Percentiles rank a stretch among this genome's conserved stretches.
Evolutionary conservation across 1,140 invertebrate genomes (phyloP).

Genomic region (Cydia pomonella): DNA sequence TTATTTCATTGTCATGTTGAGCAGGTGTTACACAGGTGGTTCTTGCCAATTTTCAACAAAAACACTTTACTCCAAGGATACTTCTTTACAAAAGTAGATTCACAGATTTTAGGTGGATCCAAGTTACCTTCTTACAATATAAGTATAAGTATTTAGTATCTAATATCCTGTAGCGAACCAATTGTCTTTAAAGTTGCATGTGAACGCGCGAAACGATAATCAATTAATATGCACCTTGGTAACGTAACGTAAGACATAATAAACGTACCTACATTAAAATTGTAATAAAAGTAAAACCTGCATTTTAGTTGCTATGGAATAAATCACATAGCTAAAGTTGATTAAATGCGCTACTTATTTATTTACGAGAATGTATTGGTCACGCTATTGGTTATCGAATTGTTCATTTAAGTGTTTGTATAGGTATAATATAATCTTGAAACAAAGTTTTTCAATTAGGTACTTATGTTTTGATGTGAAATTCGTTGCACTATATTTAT

Average conservation of each 20-base stretch:
- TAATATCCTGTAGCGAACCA: neutral
- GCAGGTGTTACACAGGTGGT: too few relatives aligned
- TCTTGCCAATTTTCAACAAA: too few relatives aligned
- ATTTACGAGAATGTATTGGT: neutral
- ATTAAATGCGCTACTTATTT: slow-evolving; percentile 14
- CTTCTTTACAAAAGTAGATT: too few relatives aligned
- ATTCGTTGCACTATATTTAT: neutral
- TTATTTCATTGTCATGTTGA: too few relatives aligned
- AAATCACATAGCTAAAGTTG: neutral
- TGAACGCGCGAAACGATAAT: neutral
- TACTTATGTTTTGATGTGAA: neutral
- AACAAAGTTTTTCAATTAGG: neutral
- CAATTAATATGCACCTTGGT: neutral
- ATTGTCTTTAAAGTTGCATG: neutral
- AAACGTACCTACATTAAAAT: neutral
- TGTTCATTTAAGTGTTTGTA: slow-evolving; percentile 9
- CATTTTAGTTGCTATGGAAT: slow-evolving; percentile 10
- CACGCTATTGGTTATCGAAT: slow-evolving; percentile 5
- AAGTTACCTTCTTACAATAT: too few relatives aligned
- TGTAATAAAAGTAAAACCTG: neutral
- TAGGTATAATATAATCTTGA: neutral
- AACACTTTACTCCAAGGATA: too few relatives aligned
- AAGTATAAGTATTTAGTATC: too few relatives aligned
- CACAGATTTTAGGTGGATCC: too few relatives aligned
- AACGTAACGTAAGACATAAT: neutral